Evolutionary conservation across 2,797 vertebrate genomes (phyloP), one percentile per base, ranked within the genome.

Genomic region (Semaprochilodus insignis): DNA sequence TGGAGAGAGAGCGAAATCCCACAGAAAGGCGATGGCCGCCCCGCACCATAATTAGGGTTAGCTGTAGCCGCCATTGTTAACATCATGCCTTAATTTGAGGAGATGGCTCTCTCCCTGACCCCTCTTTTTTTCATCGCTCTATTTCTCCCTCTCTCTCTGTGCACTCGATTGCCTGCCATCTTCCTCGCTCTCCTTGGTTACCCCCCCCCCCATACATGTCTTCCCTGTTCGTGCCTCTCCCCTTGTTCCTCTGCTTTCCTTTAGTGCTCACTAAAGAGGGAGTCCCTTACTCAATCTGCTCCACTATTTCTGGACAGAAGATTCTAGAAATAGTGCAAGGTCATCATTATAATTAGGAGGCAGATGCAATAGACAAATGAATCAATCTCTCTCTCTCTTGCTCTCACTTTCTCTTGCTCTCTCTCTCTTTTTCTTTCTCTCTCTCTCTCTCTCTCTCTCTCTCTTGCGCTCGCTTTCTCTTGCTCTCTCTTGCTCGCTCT

Each of bases 331-430:
- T 92, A 91, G 87, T 78, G 85, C 92, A 92, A 93, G 94, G 94
- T 93, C 93, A 92, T 85, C 16, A 74, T 90, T 91, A 93, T 95
- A 93, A 95, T 95, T 94, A 95, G 93, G 86, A 90, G 78, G 44
- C 84, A 83, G 63, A 80, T 77, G 81, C 80, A 86, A 81, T 81
- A 74, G 62, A 81, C 55, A 40, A 84, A 86, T 88, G 6, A 27
- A 57, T 80, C 66, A 72, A 44, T 34, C 52, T 57, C 57, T 66
- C 63, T 36, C 16, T 57, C 21, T 57, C 19, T 57, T 21, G 14
- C 55, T 6, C 55, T 57, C 55, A 4, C 6, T 59, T 10, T 44
- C 44, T 5, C 44, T 8, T 10, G 4, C 44, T 44, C 7, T 44
- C 44, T 44, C 44, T 44, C 7, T 44, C 44, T 44, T 1, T 44